These are phyloP conservation scores for Vulpes vulpes DNA, from an alignment of 2,113 vertebrate genomes.

Conservation along the genomic window DNA sequence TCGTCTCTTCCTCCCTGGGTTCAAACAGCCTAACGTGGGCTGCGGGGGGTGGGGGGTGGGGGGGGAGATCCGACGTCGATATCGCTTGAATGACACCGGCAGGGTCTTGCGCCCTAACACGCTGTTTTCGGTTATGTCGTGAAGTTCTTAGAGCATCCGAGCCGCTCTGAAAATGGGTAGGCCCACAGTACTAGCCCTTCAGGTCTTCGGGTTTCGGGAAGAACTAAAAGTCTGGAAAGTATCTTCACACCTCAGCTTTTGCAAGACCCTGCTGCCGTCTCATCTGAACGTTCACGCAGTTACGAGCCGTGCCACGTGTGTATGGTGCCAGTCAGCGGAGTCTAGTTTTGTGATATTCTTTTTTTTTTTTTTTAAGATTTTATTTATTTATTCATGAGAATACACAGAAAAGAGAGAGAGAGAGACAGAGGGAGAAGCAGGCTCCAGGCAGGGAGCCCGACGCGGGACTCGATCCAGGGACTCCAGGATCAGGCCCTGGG, in stretches of 20 bases:
- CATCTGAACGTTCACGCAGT: not conserved
- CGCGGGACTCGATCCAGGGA: no score
- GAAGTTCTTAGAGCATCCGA: constrained; percentile 2
- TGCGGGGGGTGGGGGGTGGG: no score
- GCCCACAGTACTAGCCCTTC: not conserved
- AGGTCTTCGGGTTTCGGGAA: not conserved
- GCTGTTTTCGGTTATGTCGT: not conserved
- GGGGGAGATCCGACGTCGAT: not conserved
- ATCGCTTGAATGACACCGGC: not conserved
- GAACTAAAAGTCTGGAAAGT: not conserved
- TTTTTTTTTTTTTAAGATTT: no score
- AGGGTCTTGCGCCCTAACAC: not conserved
- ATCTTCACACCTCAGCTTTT: not conserved
- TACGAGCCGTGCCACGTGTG: not conserved
- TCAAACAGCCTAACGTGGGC: no score
- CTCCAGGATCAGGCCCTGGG: no score
- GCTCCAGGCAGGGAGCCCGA: no score
- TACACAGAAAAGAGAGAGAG: no score
- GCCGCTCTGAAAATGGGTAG: not conserved
- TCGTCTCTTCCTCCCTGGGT: not conserved
- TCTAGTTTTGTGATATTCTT: constrained; percentile 8
- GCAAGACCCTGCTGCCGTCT: not conserved
- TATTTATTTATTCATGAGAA: no score
- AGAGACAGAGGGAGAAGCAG: no score
- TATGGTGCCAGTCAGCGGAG: not conserved